These are phyloP conservation scores for Aplochiton taeniatus DNA, from an alignment of 2,797 vertebrate genomes.

Conservation along the genomic window DNA sequence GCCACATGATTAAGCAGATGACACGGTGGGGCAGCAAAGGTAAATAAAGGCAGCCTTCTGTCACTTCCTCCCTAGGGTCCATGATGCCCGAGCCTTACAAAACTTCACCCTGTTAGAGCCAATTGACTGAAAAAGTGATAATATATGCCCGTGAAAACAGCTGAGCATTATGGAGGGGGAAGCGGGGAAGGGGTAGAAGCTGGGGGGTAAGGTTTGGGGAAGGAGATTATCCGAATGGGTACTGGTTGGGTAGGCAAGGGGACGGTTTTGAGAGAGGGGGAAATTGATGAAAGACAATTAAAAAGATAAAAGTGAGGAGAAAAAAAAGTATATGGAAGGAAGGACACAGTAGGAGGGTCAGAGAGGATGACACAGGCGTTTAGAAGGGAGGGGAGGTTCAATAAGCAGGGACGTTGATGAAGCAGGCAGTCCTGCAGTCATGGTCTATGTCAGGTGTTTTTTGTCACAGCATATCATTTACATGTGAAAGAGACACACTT, in stretches of 20 bases:
- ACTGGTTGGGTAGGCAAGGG: slow-evolving; percentile 15
- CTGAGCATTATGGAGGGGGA: slow-evolving; percentile 61
- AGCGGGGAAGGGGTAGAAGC: slow-evolving; percentile 1
- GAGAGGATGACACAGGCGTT: slow-evolving; percentile 29
- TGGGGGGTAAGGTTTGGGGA: slow-evolving; percentile 21
- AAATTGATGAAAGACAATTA: slow-evolving; percentile 6
- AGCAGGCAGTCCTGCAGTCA: slow-evolving; percentile 78
- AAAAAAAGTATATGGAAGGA: neutral
- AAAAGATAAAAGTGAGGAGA: slow-evolving; percentile 33
- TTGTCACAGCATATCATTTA: slow-evolving; percentile 82
- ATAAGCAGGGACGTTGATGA: slow-evolving; percentile 67
- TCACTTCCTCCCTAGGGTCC: slow-evolving; percentile 83
- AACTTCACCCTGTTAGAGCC: slow-evolving; percentile 77
- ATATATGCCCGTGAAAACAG: slow-evolving; percentile 76
- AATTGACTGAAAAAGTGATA: slow-evolving; percentile 79
- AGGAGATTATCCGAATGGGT: slow-evolving; percentile 4
- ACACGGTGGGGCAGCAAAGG: slow-evolving; percentile 88
- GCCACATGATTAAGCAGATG: slow-evolving; percentile 98
- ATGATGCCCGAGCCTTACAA: slow-evolving; percentile 53
- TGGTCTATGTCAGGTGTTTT: slow-evolving; percentile 82
- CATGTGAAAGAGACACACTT: slow-evolving; percentile 77
- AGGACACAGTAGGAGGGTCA: slow-evolving; percentile 8
- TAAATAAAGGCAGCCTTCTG: slow-evolving; percentile 97
- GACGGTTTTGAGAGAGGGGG: neutral
- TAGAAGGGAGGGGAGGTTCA: slow-evolving; percentile 28